A percentile compares a stretch with the other conserved stretches of the same genome.
Conservation (phyloP, 2,797 vertebrate genomes). For the Nasua narica region DNA sequence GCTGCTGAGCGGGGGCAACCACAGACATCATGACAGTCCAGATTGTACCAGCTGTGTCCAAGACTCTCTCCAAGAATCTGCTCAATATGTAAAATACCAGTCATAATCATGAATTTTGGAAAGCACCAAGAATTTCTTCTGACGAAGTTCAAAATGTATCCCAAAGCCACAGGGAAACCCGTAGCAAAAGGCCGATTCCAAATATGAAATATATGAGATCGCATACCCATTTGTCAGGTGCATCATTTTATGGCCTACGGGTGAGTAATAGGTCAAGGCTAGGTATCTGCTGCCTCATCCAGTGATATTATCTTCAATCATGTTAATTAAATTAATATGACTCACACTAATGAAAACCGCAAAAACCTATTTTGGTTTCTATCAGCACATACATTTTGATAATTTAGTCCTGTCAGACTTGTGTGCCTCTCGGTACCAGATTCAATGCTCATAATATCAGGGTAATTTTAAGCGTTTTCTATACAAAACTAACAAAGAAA, state of each 20-base stretch:
- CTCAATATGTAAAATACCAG: neutral
- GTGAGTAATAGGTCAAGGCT: slow-evolving; percentile 62
- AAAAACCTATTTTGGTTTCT: slow-evolving; percentile 78
- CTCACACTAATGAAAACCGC: slow-evolving; percentile 79
- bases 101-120: neutral
- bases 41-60: neutral
- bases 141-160: neutral
- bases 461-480: slow-evolving; percentile 71
- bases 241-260: slow-evolving; percentile 62
- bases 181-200: neutral
- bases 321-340: slow-evolving; percentile 83
- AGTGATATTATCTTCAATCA: slow-evolving; percentile 76
- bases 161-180: neutral
- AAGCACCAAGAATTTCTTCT: neutral
- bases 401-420: slow-evolving; percentile 72
- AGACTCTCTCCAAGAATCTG: neutral
- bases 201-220: slow-evolving; percentile 25
- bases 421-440: slow-evolving; percentile 66
- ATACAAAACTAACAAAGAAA: slow-evolving; percentile 80
- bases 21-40: neutral
- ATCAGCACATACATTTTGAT: slow-evolving; percentile 75
- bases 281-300: slow-evolving; percentile 44
- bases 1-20: neutral
- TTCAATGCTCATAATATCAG: slow-evolving; percentile 54
- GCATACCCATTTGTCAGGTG: slow-evolving; percentile 51